Evolutionary conservation across 1,140 invertebrate genomes (phyloP).

Genomic region (Aphelenchoides besseyi): DNA sequence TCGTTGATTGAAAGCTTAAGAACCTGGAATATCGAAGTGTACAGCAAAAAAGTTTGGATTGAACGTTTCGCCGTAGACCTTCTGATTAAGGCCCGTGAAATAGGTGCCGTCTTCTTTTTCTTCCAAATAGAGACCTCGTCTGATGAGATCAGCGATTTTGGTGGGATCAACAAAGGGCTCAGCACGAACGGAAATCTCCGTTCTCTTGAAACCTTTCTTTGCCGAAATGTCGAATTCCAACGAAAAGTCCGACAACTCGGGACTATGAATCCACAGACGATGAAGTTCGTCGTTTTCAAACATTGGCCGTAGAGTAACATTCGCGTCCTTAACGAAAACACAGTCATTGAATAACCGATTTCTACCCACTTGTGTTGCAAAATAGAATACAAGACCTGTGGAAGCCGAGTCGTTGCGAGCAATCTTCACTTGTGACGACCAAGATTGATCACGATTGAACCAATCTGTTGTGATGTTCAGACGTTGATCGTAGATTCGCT

Average conservation of each 20-base stretch:
- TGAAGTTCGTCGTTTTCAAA: slow-evolving; percentile 19
- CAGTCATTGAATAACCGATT: not conserved
- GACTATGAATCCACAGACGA: slow-evolving; percentile 7
- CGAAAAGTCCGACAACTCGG: slow-evolving; percentile 22
- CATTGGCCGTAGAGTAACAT: not conserved
- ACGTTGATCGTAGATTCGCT: slow-evolving; percentile 79
- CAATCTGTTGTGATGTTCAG: slow-evolving; percentile 80
- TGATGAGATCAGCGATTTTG: not conserved
- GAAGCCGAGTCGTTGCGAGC: slow-evolving; percentile 13
- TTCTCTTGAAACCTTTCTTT: slow-evolving; percentile 6
- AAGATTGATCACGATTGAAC: slow-evolving; percentile 87
- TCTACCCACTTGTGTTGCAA: slow-evolving; percentile 37
- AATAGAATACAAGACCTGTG: slow-evolving; percentile 37
- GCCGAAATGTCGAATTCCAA: slow-evolving; percentile 13
- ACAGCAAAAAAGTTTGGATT: slow-evolving; percentile 28
- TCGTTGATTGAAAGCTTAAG: slow-evolving; percentile 66
- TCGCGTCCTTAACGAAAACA: slow-evolving; percentile 10
- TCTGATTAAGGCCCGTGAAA: slow-evolving; percentile 15
- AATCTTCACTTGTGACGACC: slow-evolving; percentile 62
- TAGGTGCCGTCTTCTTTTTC: not conserved
- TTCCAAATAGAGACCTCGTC: not conserved
- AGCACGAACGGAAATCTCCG: not conserved
- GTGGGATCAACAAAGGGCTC: not conserved
- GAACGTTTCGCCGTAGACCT: not conserved
- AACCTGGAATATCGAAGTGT: slow-evolving; percentile 32